Evolutionary conservation across 2,888 invertebrate species (phyloP).

Genomic region (Noctua fimbriata): DNA sequence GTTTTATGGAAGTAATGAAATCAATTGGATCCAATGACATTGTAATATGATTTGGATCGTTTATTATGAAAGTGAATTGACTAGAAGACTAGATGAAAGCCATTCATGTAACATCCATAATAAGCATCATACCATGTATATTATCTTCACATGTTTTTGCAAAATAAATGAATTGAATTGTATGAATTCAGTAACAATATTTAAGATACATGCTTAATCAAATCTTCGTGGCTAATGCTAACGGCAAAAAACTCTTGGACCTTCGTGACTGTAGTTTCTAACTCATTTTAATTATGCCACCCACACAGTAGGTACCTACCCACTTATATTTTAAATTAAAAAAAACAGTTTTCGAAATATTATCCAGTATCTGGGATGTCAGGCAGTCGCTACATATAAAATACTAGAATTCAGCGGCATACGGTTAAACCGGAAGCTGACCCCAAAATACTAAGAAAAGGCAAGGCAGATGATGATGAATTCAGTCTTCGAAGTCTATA

Average conservation of each 20-base stretch:
- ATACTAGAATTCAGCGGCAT: neutral
- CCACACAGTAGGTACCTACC: neutral
- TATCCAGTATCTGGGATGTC: too few relatives aligned
- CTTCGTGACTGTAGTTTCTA: neutral
- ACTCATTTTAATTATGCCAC: neutral
- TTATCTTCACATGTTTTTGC: too few relatives aligned
- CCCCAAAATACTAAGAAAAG: neutral
- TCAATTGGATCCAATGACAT: neutral
- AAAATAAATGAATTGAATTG: too few relatives aligned
- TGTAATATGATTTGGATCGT: neutral
- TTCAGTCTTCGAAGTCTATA: neutral
- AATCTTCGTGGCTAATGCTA: neutral
- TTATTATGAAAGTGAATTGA: neutral
- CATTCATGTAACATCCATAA: too few relatives aligned
- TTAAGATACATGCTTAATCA: neutral
- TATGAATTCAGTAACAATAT: constrained; percentile 1
- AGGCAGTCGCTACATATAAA: neutral
- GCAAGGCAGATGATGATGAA: neutral
- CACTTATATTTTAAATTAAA: too few relatives aligned
- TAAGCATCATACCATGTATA: too few relatives aligned
- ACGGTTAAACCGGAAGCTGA: neutral
- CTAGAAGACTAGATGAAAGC: neutral
- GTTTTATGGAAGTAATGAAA: constrained; percentile 26
- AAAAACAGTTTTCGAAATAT: too few relatives aligned
- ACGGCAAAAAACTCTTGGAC: neutral